Evolutionary conservation across 2,797 vertebrate species (phyloP), one percentile per base, ranked within the genome.

Genomic region (Strix occidentalis): DNA sequence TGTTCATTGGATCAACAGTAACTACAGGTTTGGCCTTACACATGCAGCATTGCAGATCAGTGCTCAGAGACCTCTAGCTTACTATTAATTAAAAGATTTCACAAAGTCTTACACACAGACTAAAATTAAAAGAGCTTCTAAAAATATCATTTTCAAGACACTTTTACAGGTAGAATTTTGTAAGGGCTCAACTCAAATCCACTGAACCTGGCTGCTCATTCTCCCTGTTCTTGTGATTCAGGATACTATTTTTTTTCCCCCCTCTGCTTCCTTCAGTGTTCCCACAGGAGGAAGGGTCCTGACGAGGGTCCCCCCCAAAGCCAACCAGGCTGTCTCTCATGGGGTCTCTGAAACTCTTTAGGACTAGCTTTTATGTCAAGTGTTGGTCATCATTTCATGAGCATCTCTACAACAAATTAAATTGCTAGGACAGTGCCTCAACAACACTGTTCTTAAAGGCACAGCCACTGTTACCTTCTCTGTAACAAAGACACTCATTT

Each of bases 1-100:
- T 56, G 48, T 78, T 90, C 39, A n/a, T 51, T 79, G 77, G 76
- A 65, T 91, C n/a, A 79, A 45, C n/a, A 64, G 15, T 48, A 80
- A 46, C 53, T 43, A 77, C 41, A 60, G 11, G 39, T 80, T 58
- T 84, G 80, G 61, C 79, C n/a, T 63, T 29, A 56, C 31, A 72
- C 0, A 5, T 4, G 33, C 21, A 46, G 35, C 1, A 4, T 4
- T 68, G n/a, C 9, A 1, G 37, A 37, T 26, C 58, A 71, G 53
- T 1, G 2, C 19, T 75, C 20, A 65, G n/a, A 58, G 29, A 85
- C 41, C 51, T 76, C 53, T 48, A 39, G n/a, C 54, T 89, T 43
- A 9, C 7, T 60, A 65, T 21, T 26, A 39, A 77, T 25, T 15
- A 50, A 58, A 76, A 87, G 35, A 72, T 61, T 87, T 57, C 54